These are phyloP conservation scores for Agrochola lychnidis DNA, from an alignment of 2,888 invertebrate species.

Conservation along the genomic window DNA sequence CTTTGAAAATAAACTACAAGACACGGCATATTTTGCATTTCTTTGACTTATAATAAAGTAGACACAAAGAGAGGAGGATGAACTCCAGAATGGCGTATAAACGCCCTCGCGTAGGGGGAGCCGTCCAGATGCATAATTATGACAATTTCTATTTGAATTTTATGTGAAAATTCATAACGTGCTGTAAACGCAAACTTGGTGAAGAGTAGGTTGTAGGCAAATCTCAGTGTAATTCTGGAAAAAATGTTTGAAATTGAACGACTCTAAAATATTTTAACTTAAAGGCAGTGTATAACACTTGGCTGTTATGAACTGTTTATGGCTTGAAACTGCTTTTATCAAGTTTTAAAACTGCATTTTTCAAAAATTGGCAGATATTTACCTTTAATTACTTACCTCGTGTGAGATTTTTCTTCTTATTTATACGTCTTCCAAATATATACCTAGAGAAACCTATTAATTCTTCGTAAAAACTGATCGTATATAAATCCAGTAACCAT, in stretches of 20 bases:
- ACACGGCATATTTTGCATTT: constrained; percentile 73
- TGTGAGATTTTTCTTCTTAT: neutral
- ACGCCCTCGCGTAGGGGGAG: constrained; percentile 66
- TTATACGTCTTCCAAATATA: neutral
- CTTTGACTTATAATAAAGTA: constrained; percentile 73
- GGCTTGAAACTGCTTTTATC: neutral
- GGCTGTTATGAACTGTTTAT: neutral
- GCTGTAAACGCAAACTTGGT: constrained; percentile 38
- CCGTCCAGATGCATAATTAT: constrained; percentile 74
- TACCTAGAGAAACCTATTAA: neutral
- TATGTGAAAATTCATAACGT: constrained; percentile 65
- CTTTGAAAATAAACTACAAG: constrained; percentile 41
- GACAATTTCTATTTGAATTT: constrained; percentile 66
- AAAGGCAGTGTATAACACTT: neutral
- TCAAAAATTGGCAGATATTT: neutral
- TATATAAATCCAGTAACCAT: constrained; percentile 4
- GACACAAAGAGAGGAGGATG: constrained; percentile 67
- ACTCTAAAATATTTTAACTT: neutral
- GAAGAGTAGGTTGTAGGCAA: constrained; percentile 18
- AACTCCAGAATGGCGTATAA: constrained; percentile 68
- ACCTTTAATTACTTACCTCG: neutral
- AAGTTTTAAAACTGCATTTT: neutral
- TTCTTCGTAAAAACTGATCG: neutral
- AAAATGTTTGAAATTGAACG: neutral
- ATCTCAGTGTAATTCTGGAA: constrained; percentile 10